Evolutionary conservation across 2,797 vertebrate species (phyloP).

Genomic region (Typhlichthys eigenmanni): DNA sequence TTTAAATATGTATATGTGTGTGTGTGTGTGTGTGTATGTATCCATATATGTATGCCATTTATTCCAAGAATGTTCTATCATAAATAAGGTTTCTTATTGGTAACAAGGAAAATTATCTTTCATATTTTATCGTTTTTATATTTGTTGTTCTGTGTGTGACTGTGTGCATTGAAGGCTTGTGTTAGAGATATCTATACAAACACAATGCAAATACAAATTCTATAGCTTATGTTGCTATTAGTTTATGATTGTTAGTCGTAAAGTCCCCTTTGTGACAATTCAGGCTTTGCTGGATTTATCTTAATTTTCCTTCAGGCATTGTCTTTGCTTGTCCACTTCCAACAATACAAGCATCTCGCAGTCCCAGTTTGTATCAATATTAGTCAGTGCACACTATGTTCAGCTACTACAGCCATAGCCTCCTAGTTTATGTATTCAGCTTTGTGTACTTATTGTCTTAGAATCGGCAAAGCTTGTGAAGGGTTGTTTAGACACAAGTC

Average conservation of each 20-base stretch:
- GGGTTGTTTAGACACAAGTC: constrained; percentile 14
- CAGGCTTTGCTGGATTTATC: no score
- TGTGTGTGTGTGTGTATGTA: no score
- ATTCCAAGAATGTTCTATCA: no score
- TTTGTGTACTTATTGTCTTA: constrained; percentile 13
- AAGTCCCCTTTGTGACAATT: not conserved
- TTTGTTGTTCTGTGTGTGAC: no score
- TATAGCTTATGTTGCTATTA: no score
- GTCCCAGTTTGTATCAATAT: constrained; percentile 8
- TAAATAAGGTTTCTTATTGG: not conserved
- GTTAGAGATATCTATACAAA: no score
- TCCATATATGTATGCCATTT: no score
- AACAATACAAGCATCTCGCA: not conserved
- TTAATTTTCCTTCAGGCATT: not conserved
- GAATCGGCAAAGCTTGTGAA: constrained; percentile 16
- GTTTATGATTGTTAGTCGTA: not conserved
- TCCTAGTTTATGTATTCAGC: constrained; percentile 26
- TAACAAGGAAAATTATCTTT: not conserved
- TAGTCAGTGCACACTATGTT: constrained; percentile 13
- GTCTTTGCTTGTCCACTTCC: constrained; percentile 1
- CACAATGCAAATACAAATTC: no score
- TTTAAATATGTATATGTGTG: not conserved
- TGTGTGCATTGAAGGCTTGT: no score
- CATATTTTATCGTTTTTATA: not conserved
- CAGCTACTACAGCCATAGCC: constrained; percentile 17